Conservation (phyloP, 2,113 vertebrate genomes). For the Burhinus oedicnemus region DNA sequence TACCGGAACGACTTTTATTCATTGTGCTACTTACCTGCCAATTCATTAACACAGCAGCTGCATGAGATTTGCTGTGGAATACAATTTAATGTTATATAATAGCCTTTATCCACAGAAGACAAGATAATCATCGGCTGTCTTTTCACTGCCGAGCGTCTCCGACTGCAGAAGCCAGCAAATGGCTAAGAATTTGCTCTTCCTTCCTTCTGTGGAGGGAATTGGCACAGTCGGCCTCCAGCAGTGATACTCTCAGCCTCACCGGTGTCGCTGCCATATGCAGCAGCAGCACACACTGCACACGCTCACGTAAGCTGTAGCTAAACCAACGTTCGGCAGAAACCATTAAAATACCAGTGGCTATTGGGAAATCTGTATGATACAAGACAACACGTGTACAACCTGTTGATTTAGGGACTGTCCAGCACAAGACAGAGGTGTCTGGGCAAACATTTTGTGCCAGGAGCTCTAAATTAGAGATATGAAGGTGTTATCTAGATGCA, state of each 20-base stretch:
- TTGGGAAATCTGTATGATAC: neutral
- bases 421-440: neutral
- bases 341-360: neutral
- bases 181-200: neutral
- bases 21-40: neutral
- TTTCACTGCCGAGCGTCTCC: neutral
- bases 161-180: neutral
- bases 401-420: neutral
- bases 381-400: neutral
- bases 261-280: rapidly evolving
- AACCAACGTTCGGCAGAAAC: neutral
- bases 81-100: neutral
- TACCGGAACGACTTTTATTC: neutral
- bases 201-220: neutral
- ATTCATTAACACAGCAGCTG: neutral
- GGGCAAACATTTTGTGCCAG: neutral
- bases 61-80: neutral
- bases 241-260: neutral
- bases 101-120: neutral
- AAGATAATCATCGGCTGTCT: neutral
- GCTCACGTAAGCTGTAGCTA: neutral
- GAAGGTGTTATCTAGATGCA: neutral
- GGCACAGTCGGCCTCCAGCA: neutral
- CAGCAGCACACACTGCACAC: neutral
- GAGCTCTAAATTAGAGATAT: neutral